phyloP scores from a whole-genome alignment of 2,113 vertebrate species.

The Nematolebias whitei region DNA sequence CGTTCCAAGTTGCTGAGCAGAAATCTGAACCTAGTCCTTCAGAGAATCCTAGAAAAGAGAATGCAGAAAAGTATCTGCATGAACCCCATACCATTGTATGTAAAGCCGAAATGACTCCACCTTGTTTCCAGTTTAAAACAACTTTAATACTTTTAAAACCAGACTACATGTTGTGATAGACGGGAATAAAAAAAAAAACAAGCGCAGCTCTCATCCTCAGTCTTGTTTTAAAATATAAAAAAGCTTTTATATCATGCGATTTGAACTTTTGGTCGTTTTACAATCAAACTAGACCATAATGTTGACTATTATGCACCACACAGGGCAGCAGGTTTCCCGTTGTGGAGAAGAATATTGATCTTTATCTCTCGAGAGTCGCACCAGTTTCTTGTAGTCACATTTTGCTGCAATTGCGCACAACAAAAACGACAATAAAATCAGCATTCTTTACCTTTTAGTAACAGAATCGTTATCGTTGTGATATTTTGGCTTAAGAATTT shows the following conservation, averaged over 20 bases:
- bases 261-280: neutral
- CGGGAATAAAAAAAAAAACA: neutral
- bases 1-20: conserved; percentile 16
- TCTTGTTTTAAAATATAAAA: neutral
- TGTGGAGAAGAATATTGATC: conserved; percentile 45
- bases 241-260: neutral
- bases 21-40: conserved; percentile 13
- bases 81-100: neutral
- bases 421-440: no score
- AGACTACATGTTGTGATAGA: neutral
- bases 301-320: conserved; percentile 12
- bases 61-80: neutral
- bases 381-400: no score
- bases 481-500: no score
- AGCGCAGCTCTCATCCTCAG: neutral
- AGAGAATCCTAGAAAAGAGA: conserved; percentile 16
- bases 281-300: conserved; percentile 9
- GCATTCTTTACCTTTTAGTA: no score
- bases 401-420: no score
- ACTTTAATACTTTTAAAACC: no score
- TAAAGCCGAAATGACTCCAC: neutral
- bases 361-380: no score
- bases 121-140: no score
- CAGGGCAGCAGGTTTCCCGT: conserved; percentile 1
- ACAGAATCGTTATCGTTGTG: no score